Evolutionary conservation across 1,140 invertebrate genomes (phyloP).

Genomic region (Trissolcus basalis): DNA sequence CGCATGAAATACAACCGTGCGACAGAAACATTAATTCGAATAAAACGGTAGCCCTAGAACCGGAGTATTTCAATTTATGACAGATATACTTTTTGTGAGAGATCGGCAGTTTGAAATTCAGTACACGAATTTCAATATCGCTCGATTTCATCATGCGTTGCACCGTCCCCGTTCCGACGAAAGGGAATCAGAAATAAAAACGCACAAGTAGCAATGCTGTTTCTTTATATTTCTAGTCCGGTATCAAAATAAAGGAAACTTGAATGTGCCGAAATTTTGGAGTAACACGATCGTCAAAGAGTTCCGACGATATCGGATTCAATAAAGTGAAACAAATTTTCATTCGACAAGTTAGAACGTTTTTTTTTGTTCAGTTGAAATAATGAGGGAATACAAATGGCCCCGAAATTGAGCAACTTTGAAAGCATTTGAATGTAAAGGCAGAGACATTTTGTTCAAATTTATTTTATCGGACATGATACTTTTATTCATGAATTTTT

Average conservation of each 20-base stretch:
- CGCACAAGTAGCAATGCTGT: slow-evolving; percentile 1
- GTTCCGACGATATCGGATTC: not conserved
- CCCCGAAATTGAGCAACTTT: no score
- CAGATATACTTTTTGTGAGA: slow-evolving; percentile 12
- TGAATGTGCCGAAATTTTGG: no score
- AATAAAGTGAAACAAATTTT: not conserved
- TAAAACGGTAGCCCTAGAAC: slow-evolving; percentile 4
- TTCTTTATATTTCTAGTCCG: slow-evolving; percentile 35
- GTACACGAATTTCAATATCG: slow-evolving; percentile 35
- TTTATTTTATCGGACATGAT: slow-evolving; percentile 2
- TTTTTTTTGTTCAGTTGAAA: not conserved
- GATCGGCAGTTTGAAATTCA: slow-evolving; percentile 24
- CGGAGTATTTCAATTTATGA: slow-evolving; percentile 19
- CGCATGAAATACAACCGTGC: no score
- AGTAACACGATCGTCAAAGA: not conserved
- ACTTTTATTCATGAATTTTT: slow-evolving; percentile 26
- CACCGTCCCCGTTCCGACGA: slow-evolving; percentile 16
- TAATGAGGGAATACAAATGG: no score
- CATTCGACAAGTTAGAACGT: not conserved
- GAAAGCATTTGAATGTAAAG: slow-evolving; percentile 15
- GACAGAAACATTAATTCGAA: slow-evolving; percentile 2
- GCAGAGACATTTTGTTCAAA: slow-evolving; percentile 13
- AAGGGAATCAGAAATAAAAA: slow-evolving; percentile 22
- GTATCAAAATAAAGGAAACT: slow-evolving; percentile 1
- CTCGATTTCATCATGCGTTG: slow-evolving; percentile 17